Evolutionary conservation across 2,113 vertebrate species (phyloP).

Genomic region (Mobula birostris): DNA sequence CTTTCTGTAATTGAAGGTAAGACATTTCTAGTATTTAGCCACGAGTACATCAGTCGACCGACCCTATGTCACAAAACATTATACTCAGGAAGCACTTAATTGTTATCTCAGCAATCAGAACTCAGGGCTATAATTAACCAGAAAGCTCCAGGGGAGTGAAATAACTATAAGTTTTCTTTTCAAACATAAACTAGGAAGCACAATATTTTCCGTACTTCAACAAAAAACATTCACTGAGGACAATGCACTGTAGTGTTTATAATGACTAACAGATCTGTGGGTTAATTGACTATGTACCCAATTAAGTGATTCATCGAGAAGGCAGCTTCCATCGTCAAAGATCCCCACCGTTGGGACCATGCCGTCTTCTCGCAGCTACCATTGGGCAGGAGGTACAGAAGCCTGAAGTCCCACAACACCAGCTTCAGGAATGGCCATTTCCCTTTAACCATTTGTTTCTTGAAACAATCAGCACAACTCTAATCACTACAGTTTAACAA

Average conservation of each 20-base stretch:
- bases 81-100: neutral
- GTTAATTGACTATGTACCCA: neutral
- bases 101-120: conserved; percentile 8
- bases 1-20: neutral
- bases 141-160: neutral
- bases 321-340: too few relatives aligned
- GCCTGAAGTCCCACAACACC: too few relatives aligned
- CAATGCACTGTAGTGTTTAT: neutral
- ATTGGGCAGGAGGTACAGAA: too few relatives aligned
- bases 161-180: neutral
- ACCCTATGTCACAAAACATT: conserved; percentile 19
- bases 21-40: neutral
- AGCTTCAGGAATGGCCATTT: too few relatives aligned
- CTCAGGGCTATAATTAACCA: conserved; percentile 26
- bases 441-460: too few relatives aligned
- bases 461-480: too few relatives aligned
- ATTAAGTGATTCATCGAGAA: neutral
- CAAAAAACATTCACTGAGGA: neutral
- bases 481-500: too few relatives aligned
- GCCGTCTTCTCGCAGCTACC: too few relatives aligned
- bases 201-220: neutral
- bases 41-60: conserved; percentile 21
- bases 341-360: too few relatives aligned
- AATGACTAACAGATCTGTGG: neutral
- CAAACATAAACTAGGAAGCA: neutral